These are phyloP conservation scores for Thaumatotibia leucotreta DNA, from an alignment of 1,140 invertebrate genomes.

Conservation along the genomic window DNA sequence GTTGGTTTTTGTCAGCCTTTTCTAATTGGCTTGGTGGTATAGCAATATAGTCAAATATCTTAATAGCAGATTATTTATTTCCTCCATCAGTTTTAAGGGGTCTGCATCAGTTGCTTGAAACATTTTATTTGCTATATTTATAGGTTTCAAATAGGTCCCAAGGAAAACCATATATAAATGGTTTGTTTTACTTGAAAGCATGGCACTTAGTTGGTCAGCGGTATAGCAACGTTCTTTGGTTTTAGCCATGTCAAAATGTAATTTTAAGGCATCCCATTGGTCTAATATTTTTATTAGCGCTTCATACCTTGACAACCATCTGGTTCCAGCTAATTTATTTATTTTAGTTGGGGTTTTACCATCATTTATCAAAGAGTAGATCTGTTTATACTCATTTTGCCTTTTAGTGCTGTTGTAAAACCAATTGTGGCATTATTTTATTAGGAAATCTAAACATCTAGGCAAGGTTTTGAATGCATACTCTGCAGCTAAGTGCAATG, in stretches of 20 bases:
- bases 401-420: constrained; percentile 48
- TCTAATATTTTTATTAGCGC: constrained; percentile 35
- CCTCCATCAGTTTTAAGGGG: constrained; percentile 28
- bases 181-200: constrained; percentile 20
- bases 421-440: constrained; percentile 45
- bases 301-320: constrained; percentile 35
- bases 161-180: constrained; percentile 35
- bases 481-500: constrained; percentile 16
- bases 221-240: constrained; percentile 31
- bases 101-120: constrained; percentile 35
- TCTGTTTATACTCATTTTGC: constrained; percentile 26
- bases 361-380: constrained; percentile 37
- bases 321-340: constrained; percentile 27
- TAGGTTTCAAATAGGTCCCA: constrained; percentile 28
- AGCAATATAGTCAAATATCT: constrained; percentile 33
- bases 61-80: constrained; percentile 37
- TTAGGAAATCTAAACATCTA: constrained; percentile 33
- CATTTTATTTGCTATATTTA: constrained; percentile 29
- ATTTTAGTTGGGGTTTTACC: constrained; percentile 27
- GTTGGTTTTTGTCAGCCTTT: constrained; percentile 36
- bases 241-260: constrained; percentile 32
- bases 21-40: constrained; percentile 38
- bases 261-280: constrained; percentile 37
- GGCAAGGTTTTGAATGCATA: constrained; percentile 20
- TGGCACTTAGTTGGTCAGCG: constrained; percentile 26